Base-by-base conservation (phyloP, 2,888 invertebrate genomes). In the Yponomeuta sedellus region DNA sequence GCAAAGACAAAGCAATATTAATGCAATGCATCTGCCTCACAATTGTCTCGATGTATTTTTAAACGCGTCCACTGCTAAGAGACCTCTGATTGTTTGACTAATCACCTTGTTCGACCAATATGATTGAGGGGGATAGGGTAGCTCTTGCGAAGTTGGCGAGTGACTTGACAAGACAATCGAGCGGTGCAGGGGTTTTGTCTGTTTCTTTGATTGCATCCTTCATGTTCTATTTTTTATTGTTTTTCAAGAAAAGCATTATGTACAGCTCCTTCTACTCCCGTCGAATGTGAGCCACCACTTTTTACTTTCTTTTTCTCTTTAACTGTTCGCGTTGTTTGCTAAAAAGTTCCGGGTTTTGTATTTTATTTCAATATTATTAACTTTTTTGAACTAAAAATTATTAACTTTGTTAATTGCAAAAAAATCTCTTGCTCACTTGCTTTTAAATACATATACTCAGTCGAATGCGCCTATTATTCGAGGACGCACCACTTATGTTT, bases 1-100 rank as follows among this genome's bases (percentile, higher is more conserved):
- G 20, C 63, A 65, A 65, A 65, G 65, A 65, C 58, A 59, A 64
- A 57, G 57, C 64, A 57, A 57, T 56, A 28, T n/a, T 59, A 64
- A 16, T 76, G 73, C 71, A 71, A 73, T 81, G 80, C 80, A 81
- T 79, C 77, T 82, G 77, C 77, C 74, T 75, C 80, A 80, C 83
- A 83, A 84, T 86, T 85, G 85, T 78, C 76, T 34, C 78, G 77
- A 81, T 82, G 85, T 87, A 86, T 88, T 88, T 88, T 83, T 84
- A 82, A 80, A 80, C 73, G 74, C 34, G 76, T 72, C 84, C 82
- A 84, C 77, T 74, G 63, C 74, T 75, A 68, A 71, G 72, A 70
- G 78, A 76, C 70, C 64, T 56, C 28, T 22, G n/a, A 25, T 12
- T 22, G 22, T 56, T 34, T 25, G 12, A 74, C 78, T 69, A 67